A percentile compares a stretch with the other conserved stretches of the same genome.
These are phyloP conservation scores for Napeogenes sylphis DNA, from an alignment of 2,888 invertebrate genomes.

Conservation along the genomic window DNA sequence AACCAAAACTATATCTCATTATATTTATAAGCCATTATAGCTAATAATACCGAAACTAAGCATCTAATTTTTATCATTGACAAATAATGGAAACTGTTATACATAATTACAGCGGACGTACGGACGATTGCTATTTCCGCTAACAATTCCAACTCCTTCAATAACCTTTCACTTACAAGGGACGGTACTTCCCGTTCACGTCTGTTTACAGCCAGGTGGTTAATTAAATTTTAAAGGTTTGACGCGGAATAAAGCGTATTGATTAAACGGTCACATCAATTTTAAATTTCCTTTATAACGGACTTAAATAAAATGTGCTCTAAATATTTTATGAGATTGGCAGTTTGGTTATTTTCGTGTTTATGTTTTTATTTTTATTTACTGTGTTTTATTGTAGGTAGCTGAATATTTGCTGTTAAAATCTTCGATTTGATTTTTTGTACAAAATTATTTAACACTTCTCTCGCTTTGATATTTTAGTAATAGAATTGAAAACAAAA, in stretches of 20 bases:
- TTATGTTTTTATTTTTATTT: slow-evolving; percentile 1
- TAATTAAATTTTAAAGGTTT: slow-evolving; percentile 66
- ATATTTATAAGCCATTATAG: neutral
- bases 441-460: too few relatives aligned
- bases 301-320: slow-evolving; percentile 45
- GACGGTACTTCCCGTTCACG: slow-evolving; percentile 21
- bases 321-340: slow-evolving; percentile 40
- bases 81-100: neutral
- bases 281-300: slow-evolving; percentile 40
- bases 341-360: slow-evolving; percentile 11
- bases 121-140: slow-evolving; percentile 65
- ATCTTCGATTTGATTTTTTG: too few relatives aligned
- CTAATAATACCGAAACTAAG: neutral
- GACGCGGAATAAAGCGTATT: slow-evolving; percentile 51
- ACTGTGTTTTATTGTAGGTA: too few relatives aligned
- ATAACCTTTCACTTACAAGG: slow-evolving; percentile 21
- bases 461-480: too few relatives aligned
- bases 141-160: slow-evolving; percentile 21
- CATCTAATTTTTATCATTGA: neutral
- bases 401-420: too few relatives aligned
- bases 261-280: slow-evolving; percentile 44
- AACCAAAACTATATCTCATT: too few relatives aligned
- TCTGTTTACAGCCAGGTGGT: slow-evolving; percentile 51
- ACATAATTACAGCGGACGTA: slow-evolving; percentile 49
- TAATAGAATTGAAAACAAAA: too few relatives aligned